Evolutionary conservation across 2,797 vertebrate species (phyloP), one percentile per base, ranked within the genome.

Genomic region (Allobates femoralis): DNA sequence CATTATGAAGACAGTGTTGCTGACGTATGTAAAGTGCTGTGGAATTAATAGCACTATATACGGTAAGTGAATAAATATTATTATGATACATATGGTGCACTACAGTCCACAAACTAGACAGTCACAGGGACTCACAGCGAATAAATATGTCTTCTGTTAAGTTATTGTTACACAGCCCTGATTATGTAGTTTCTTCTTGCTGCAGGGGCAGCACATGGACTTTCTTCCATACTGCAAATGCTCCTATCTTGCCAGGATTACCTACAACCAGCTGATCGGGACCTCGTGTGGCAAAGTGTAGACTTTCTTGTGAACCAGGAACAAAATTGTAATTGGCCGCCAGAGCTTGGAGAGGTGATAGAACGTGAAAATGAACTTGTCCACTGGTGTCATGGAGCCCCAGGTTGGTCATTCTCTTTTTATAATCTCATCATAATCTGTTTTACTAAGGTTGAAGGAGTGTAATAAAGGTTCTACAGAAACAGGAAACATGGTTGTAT

Each of bases 291-390:
- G 96, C 96, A 97, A 90, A 97, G 96, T 0, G 92, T 97, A 41
- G 96, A 98, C 89, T 97, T 97, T 92, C 96, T 98, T 87, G 96
- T 96, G 95, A 96, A 96, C 84, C 96, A 97, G 90, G 96, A 97
- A 76, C 97, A 97, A 92, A 97, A 97, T 91, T 96, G 95, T 90
- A 98, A 97, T 92, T 98, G 96, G 96, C 96, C 96, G 0, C 96
- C 96, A 3, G 96, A 97, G 90, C 94, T 97, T 75, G 96, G 96
- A 18, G 96, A 96, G 91, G 94, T 96, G 1, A 96, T 97, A 0
- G 95, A 0, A 94, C 90, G 96, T 71, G 96, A 98, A 91, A 97
- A 97, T 1, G 95, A 97, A 82, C 93, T 97, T 89, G 96, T 97
- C 10, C 96, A 97, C 91, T 97, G 97, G 97, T 98, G 97, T 90